Percentiles rank a stretch among this genome's conserved stretches.
Conservation (phyloP, 2,113 vertebrate genomes). For the Scortum barcoo region DNA sequence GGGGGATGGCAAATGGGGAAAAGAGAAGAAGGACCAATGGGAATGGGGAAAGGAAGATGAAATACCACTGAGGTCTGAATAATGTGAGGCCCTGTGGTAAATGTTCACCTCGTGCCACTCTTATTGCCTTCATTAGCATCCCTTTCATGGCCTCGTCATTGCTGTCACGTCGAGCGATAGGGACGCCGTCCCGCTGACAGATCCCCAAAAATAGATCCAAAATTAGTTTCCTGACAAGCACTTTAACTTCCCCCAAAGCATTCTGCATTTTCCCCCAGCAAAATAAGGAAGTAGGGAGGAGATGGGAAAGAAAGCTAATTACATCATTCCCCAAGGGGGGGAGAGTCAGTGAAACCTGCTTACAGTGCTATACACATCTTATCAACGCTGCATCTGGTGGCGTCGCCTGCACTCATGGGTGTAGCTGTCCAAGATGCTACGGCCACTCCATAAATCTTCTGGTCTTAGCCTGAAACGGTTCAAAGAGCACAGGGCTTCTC, state of each 20-base stretch:
- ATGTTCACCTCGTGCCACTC: constrained; percentile 68
- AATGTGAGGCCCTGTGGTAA: constrained; percentile 68
- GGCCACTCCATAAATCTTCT: constrained; percentile 60
- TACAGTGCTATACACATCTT: constrained; percentile 67
- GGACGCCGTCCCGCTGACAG: constrained; percentile 59
- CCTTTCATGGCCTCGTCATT: constrained; percentile 64
- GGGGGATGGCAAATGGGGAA: constrained; percentile 28
- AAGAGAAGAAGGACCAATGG: constrained; percentile 44
- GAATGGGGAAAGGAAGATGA: constrained; percentile 54
- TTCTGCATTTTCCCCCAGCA: constrained; percentile 68
- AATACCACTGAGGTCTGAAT: constrained; percentile 70
- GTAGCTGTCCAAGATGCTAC: constrained; percentile 56
- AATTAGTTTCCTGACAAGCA: constrained; percentile 73
- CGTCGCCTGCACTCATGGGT: constrained; percentile 59
- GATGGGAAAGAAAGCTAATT: constrained; percentile 73
- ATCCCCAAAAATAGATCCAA: constrained; percentile 77
- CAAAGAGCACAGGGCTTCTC: constrained; percentile 24
- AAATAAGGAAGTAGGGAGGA: constrained; percentile 70
- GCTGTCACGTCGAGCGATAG: constrained; percentile 59
- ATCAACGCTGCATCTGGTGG: constrained; percentile 69
- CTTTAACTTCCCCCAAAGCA: constrained; percentile 76
- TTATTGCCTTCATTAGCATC: constrained; percentile 78
- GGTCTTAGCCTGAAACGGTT: constrained; percentile 37
- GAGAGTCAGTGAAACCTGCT: constrained; percentile 74
- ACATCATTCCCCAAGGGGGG: constrained; percentile 61